These are phyloP conservation scores for Hydrolagus affinis DNA, from an alignment of 2,113 vertebrate genomes.

Conservation along the genomic window DNA sequence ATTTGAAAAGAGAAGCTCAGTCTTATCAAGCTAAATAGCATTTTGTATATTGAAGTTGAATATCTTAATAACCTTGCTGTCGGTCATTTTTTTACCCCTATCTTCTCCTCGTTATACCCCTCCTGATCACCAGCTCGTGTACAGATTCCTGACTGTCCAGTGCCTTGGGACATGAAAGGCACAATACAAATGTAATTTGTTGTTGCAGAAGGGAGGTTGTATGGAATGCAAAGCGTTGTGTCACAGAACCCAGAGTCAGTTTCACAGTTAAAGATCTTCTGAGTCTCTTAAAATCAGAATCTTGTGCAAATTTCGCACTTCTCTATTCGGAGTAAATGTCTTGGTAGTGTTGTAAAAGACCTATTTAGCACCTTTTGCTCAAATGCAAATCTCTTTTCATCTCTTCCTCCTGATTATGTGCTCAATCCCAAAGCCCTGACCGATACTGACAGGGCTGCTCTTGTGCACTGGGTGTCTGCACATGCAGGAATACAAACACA, in stretches of 20 bases:
- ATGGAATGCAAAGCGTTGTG: not conserved
- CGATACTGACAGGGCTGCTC: conserved; percentile 19
- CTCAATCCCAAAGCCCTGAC: conserved; percentile 2
- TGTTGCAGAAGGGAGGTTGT: conserved; percentile 6
- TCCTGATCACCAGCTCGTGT: too few species aligned
- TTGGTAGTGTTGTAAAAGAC: not conserved
- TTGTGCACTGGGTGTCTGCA: conserved; percentile 1
- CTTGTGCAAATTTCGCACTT: not conserved
- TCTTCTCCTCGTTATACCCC: too few species aligned
- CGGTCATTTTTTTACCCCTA: too few species aligned
- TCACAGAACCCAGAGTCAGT: not conserved
- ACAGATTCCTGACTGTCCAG: too few species aligned
- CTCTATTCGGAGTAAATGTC: conserved; percentile 16
- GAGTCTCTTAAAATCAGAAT: conserved; percentile 12
- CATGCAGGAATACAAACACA: conserved; percentile 29
- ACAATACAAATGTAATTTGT: too few species aligned
- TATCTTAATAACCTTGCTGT: too few species aligned
- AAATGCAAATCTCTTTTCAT: conserved; percentile 24
- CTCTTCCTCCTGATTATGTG: conserved; percentile 4
- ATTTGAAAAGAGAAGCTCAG: too few species aligned
- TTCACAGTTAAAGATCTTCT: conserved; percentile 27
- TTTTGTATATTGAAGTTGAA: too few species aligned
- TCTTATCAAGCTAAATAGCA: too few species aligned
- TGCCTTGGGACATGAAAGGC: too few species aligned
- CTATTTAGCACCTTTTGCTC: not conserved